These are phyloP conservation scores for Orthosia cruda DNA, from an alignment of 2,888 invertebrate genomes.

Conservation along the genomic window DNA sequence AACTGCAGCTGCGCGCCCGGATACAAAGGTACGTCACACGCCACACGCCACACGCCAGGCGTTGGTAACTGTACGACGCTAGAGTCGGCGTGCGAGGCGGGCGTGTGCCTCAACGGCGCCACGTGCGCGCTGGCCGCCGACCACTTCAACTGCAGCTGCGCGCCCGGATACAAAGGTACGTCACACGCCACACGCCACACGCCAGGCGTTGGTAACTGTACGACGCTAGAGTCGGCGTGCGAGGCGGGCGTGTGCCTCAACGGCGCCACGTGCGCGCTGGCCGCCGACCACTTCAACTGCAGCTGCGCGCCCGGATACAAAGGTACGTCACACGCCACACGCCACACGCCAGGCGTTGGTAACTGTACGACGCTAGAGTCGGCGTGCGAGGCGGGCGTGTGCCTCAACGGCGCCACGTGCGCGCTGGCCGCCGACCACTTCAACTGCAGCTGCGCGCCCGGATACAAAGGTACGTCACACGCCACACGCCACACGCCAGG, in stretches of 20 bases:
- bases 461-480: constrained; percentile 93
- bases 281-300: constrained; percentile 93
- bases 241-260: constrained; percentile 94
- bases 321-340: constrained; percentile 92
- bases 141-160: constrained; percentile 94
- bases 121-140: constrained; percentile 92
- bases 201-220: too few species aligned
- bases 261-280: constrained; percentile 94
- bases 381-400: constrained; percentile 94
- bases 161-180: constrained; percentile 94
- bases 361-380: constrained; percentile 84
- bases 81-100: constrained; percentile 92
- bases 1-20: constrained; percentile 94
- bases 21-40: constrained; percentile 92
- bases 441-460: constrained; percentile 94
- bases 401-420: constrained; percentile 95
- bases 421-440: constrained; percentile 89
- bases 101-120: constrained; percentile 95
- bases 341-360: too few species aligned
- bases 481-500: too few species aligned
- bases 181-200: too few species aligned
- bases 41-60: too few species aligned
- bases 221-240: constrained; percentile 90
- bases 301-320: constrained; percentile 94
- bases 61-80: constrained; percentile 83